These are phyloP conservation scores for Portevinia maculata DNA, from an alignment of 2,888 invertebrate genomes.

Conservation along the genomic window DNA sequence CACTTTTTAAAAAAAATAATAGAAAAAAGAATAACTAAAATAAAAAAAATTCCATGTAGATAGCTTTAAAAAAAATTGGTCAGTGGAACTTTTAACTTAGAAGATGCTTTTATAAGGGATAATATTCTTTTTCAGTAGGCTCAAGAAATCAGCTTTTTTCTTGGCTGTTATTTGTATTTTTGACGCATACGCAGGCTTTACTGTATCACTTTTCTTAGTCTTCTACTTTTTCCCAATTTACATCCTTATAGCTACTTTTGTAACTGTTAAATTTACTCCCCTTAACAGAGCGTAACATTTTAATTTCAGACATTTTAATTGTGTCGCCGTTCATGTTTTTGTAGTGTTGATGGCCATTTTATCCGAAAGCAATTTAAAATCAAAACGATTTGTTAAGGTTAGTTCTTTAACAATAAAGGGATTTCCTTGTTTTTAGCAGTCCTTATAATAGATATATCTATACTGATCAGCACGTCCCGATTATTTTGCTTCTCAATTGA, in stretches of 20 bases:
- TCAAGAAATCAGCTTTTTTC: no score
- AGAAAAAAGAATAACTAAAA: no score
- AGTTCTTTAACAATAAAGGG: conserved; percentile 21
- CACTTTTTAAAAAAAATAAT: no score
- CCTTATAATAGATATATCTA: conserved; percentile 1
- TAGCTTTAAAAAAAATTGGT: no score
- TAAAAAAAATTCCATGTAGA: no score
- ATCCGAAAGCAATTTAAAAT: conserved; percentile 20
- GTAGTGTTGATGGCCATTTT: conserved; percentile 6
- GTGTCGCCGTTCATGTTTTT: no score
- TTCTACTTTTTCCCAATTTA: not conserved
- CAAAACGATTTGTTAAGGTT: conserved; percentile 13
- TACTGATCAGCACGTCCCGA: not conserved
- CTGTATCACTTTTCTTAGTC: not conserved
- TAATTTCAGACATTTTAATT: not conserved
- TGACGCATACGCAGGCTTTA: no score
- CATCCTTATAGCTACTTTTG: no score
- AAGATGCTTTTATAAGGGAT: no score
- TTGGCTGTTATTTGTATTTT: no score
- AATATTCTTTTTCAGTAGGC: no score
- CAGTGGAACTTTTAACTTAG: no score
- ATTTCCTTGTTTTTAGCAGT: conserved; percentile 29
- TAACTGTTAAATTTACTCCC: not conserved
- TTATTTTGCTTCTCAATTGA: conserved; percentile 2
- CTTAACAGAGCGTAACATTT: not conserved